phyloP scores from a whole-genome alignment of 2,113 vertebrate genomes.

The Nycticebus coucang region DNA sequence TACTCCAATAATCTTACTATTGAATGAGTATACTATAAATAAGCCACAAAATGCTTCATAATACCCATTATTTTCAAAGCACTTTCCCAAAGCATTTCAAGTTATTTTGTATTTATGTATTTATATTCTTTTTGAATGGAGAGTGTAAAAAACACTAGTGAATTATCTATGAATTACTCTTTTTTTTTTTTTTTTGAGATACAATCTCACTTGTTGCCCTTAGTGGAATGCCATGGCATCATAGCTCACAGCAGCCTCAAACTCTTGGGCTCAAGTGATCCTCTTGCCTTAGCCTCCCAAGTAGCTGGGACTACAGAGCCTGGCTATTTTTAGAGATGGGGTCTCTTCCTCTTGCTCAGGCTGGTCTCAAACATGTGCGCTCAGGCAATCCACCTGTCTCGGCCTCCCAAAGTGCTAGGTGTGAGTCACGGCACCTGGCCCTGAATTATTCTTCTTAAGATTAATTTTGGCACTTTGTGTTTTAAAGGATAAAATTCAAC shows the following conservation, averaged over 20 bases:
- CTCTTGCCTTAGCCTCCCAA: too few species aligned
- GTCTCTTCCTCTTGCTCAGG: too few species aligned
- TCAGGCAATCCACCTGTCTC: too few species aligned
- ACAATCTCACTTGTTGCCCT: too few species aligned
- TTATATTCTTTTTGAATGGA: neutral
- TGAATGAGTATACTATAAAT: neutral
- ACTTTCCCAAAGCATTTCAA: neutral
- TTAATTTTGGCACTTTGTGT: neutral
- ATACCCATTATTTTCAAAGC: neutral
- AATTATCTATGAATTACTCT: neutral
- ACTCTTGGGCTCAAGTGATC: too few species aligned
- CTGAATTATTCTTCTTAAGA: neutral
- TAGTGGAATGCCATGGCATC: too few species aligned
- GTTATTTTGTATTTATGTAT: neutral
- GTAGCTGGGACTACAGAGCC: too few species aligned
- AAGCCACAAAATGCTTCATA: neutral
- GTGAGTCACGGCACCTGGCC: too few species aligned
- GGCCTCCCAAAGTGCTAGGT: too few species aligned
- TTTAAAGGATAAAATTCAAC: constrained; percentile 53
- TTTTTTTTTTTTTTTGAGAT: neutral
- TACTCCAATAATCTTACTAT: neutral
- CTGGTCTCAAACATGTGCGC: too few species aligned
- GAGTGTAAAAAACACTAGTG: neutral
- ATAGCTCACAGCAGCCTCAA: too few species aligned
- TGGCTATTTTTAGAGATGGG: too few species aligned